Base-by-base conservation (phyloP, 2,113 vertebrate species). In the Fregata magnificens region DNA sequence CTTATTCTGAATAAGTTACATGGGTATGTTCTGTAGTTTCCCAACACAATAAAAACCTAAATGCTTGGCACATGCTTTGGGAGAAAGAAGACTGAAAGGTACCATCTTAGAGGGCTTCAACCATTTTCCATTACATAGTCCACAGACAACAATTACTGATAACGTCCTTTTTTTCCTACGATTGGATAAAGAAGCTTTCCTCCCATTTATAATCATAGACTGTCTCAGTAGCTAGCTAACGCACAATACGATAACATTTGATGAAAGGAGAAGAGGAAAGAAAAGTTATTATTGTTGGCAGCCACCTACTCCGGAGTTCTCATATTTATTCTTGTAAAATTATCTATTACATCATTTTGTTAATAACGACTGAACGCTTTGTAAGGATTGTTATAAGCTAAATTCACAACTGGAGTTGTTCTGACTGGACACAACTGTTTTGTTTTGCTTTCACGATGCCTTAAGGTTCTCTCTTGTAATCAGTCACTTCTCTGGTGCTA, bases 341-440 rank as follows among this genome's bases (percentile, higher is more conserved):
- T 91, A 92, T 95, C 61, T 94, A 36, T 84, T 95, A 93, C 83
- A 88, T 95, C 82, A 97, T 55, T 93, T 91, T 72, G 25, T 94
- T 95, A 87, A 80, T 95, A 96, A 95, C 70, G 81, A 76, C 77
- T 90, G 90, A 93, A 92, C 0, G 8, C 71, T 95, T 91, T 80
- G 91, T 84, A 72, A 88, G 66, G 56, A 84, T 71, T 70, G 40
- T 95, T 95, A 69, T 49, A 90, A 47, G 53, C 62, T 74, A 86
- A 94, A 87, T 84, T 95, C 83, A 94, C 53, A 71, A 61, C 32
- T 69, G 70, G 86, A 91, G 65, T 69, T 97, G 96, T 95, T 92
- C 86, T 95, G 96, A 94, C 96, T 96, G 96, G 93, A 97, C 83
- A 82, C 40, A 71, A 58, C 77, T 44, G 77, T 95, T 96, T 86